Base-by-base conservation (phyloP, 2,797 vertebrate species). In the Ficedula albicollis region DNA sequence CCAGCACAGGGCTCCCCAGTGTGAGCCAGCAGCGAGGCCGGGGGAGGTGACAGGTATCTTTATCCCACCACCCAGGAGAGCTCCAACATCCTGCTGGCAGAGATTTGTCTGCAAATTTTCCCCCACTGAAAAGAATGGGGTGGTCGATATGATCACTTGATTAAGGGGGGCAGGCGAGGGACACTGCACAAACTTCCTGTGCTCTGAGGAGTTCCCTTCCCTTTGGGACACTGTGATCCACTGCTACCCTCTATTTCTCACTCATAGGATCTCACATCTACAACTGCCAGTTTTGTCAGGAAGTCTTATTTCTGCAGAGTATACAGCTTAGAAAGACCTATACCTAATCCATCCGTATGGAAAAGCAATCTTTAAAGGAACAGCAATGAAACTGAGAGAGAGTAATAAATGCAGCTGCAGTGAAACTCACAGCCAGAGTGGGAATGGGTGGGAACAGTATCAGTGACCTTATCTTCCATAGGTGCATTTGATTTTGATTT, bases 21-120 rank as follows among this genome's bases (percentile, higher is more conserved):
- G 43, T 98, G 99, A 97, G 97, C 77, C 32, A 29, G 93, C 66
- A 13, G 73, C 80, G 84, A 96, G 97, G 72, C 95, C 46, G 7
- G 25, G 64, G 11, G 94, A 89, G 95, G 97, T 96, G 97, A 98
- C 98, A 98, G 98, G 98, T 98, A 98, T 96, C 97, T 97, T 97
- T 96, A 98, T 96, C 94, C 98, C 51, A 93, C 98, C 98, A 98
- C 88, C 60, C 98, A 98, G 97, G 97, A 97, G 84, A 97, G 90
- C 94, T 55, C 93, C 83, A 72, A 97, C 48, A 11, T 97, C 98
- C 98, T 2, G 97, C 98, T 98, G 98, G 94, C 96, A 97, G 94
- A 97, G 98, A 98, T 98, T 98, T 98, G 98, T 98, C 95, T 86
- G 94, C 97, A 97, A 93, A 96, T 96, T 97, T 97, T 93, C 77